A percentile compares a stretch with the other conserved stretches of the same genome.
These are phyloP conservation scores for Tethya wilhelma DNA, from an alignment of 37 sponge, comb jelly and placozoan genomes.

Conservation along the genomic window DNA sequence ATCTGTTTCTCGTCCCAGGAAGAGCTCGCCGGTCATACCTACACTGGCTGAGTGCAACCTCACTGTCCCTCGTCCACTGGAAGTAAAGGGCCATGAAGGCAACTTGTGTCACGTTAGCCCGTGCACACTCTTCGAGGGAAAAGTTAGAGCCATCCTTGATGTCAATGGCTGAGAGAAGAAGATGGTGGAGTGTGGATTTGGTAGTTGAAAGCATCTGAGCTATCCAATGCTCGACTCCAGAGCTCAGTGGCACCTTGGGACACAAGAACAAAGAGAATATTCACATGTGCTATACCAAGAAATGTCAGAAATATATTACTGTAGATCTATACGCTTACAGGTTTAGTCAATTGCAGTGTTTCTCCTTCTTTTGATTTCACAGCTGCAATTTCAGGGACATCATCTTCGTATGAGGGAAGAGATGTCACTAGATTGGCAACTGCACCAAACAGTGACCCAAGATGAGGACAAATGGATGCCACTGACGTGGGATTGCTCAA, in stretches of 20 bases:
- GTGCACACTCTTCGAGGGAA: constrained; percentile 46
- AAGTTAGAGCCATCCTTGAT: neutral
- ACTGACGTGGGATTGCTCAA: constrained; percentile 64
- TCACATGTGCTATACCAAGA: neutral
- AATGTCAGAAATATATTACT: neutral
- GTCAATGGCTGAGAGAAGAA: constrained; percentile 11
- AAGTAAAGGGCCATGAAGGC: constrained; percentile 70
- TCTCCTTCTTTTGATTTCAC: constrained; percentile 73
- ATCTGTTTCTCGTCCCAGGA: constrained; percentile 49
- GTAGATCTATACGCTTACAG: constrained; percentile 39
- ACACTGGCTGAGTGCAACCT: constrained; percentile 36
- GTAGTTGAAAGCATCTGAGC: constrained; percentile 18
- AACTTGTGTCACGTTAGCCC: constrained; percentile 61
- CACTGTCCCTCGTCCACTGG: constrained; percentile 88
- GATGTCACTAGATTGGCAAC: neutral
- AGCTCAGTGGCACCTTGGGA: constrained; percentile 59
- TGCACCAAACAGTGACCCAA: constrained; percentile 52
- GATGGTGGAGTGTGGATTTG: constrained; percentile 23
- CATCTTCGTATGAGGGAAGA: constrained; percentile 2
- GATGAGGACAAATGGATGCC: constrained; percentile 58
- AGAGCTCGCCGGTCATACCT: constrained; percentile 74
- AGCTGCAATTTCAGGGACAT: constrained; percentile 35
- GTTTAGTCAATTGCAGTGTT: constrained; percentile 24
- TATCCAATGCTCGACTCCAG: constrained; percentile 76
- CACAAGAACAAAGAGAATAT: neutral